A percentile compares a stretch with the other conserved stretches of the same genome.
phyloP scores from a whole-genome alignment of 2,113 vertebrate species.

The Uria aalge region DNA sequence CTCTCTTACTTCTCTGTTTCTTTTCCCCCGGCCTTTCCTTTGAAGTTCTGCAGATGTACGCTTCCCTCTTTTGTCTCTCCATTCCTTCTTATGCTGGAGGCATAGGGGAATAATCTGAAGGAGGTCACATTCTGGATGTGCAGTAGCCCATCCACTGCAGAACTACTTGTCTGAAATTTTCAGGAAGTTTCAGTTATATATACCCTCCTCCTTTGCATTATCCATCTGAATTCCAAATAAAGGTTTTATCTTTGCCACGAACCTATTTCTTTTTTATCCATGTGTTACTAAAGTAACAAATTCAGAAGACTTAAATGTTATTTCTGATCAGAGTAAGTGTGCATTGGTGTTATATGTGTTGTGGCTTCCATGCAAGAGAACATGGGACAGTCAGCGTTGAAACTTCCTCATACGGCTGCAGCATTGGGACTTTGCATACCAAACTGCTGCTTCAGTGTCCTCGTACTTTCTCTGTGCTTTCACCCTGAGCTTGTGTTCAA shows the following conservation, averaged over 20 bases:
- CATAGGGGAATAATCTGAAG: background rate
- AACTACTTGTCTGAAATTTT: background rate
- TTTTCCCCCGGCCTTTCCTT: background rate
- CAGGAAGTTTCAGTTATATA: background rate
- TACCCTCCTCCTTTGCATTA: background rate
- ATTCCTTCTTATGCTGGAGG: background rate
- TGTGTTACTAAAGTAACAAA: background rate
- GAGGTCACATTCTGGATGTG: background rate
- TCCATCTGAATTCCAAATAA: background rate
- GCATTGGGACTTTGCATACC: background rate
- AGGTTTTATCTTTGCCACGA: background rate
- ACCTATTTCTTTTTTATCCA: background rate
- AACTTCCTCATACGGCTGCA: background rate
- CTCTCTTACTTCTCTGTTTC: background rate
- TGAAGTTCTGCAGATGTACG: background rate
- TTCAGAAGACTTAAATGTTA: background rate
- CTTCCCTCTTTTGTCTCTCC: background rate
- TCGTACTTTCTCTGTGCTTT: background rate
- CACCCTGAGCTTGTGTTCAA: background rate
- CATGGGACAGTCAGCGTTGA: background rate
- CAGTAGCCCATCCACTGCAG: background rate
- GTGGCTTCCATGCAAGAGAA: background rate
- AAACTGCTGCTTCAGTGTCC: background rate
- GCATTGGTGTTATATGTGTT: background rate
- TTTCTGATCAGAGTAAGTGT: background rate